Evolutionary conservation across 1,140 invertebrate genomes (phyloP).

Genomic region (Brachystomella parvula): DNA sequence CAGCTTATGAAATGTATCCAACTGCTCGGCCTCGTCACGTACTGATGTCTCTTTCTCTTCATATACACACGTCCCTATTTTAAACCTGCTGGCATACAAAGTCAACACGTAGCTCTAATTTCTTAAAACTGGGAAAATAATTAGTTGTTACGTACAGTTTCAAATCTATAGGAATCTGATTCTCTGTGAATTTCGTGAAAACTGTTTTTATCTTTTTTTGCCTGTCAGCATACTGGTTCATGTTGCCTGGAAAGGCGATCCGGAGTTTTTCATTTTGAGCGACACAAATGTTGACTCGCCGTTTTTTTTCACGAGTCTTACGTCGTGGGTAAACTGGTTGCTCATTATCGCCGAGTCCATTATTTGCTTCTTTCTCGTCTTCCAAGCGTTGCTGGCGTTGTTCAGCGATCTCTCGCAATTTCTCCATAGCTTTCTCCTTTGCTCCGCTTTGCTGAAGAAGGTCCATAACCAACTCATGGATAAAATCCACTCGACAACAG

Average conservation of each 20-base stretch:
- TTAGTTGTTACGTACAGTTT: no score
- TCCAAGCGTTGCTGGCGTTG: background rate
- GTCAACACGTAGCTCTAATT: background rate
- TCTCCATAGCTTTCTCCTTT: slow-evolving; percentile 23
- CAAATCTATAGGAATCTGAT: background rate
- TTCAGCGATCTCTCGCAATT: slow-evolving; percentile 5
- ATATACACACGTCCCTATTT: background rate
- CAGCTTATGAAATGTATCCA: background rate
- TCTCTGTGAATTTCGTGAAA: background rate
- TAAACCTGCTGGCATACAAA: background rate
- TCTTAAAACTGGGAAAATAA: no score
- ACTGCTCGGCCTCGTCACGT: background rate
- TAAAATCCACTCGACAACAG: slow-evolving; percentile 31
- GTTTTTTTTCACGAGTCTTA: background rate
- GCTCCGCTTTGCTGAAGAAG: slow-evolving; percentile 19
- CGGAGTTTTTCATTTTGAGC: background rate
- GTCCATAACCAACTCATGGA: slow-evolving; percentile 25
- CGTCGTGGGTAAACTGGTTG: background rate
- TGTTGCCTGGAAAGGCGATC: background rate
- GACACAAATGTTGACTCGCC: background rate
- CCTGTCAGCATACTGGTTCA: background rate
- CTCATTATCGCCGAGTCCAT: background rate
- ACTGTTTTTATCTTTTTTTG: background rate
- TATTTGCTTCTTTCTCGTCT: slow-evolving; percentile 10
- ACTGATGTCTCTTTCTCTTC: background rate